Evolutionary conservation across 2,888 invertebrate genomes (phyloP).

Genomic region (Cerceris ruficornis): DNA sequence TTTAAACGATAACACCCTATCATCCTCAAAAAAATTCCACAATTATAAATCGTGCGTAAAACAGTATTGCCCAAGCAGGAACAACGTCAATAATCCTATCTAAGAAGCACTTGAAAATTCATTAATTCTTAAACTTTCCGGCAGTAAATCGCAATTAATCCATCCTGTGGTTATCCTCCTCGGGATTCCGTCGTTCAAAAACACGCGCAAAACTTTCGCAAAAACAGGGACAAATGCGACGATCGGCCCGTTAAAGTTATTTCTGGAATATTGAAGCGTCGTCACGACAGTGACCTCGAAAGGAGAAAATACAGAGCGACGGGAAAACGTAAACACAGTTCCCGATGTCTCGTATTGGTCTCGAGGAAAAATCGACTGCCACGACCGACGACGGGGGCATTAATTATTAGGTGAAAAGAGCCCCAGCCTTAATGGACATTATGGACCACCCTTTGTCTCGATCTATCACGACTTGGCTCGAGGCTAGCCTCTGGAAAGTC

Average conservation of each 20-base stretch:
- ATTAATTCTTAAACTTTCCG: too few relatives aligned
- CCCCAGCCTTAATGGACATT: constrained; percentile 32
- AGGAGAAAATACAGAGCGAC: constrained; percentile 13
- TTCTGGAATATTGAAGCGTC: constrained; percentile 8
- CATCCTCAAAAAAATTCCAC: too few relatives aligned
- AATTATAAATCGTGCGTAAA: too few relatives aligned
- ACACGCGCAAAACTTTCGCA: background rate
- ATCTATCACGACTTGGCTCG: constrained; percentile 41
- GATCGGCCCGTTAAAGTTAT: constrained; percentile 21
- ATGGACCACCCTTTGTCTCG: constrained; percentile 31
- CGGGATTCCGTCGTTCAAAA: background rate
- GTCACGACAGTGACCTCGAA: constrained; percentile 41
- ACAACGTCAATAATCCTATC: too few relatives aligned
- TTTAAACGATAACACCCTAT: too few relatives aligned
- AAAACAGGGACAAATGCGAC: constrained; percentile 23
- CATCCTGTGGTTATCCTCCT: background rate
- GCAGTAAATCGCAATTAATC: too few relatives aligned
- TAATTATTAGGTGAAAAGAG: constrained; percentile 43
- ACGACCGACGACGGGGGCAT: constrained; percentile 32
- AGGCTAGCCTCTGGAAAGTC: constrained; percentile 37
- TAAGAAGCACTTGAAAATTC: too few relatives aligned
- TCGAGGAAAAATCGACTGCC: constrained; percentile 17
- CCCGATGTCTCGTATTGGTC: background rate
- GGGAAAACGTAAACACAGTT: constrained; percentile 10
- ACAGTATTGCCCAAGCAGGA: too few relatives aligned